A percentile compares a stretch with the other conserved stretches of the same genome.
These are phyloP conservation scores for Orthonevra nobilis DNA, from an alignment of 2,888 invertebrate species.

Conservation along the genomic window DNA sequence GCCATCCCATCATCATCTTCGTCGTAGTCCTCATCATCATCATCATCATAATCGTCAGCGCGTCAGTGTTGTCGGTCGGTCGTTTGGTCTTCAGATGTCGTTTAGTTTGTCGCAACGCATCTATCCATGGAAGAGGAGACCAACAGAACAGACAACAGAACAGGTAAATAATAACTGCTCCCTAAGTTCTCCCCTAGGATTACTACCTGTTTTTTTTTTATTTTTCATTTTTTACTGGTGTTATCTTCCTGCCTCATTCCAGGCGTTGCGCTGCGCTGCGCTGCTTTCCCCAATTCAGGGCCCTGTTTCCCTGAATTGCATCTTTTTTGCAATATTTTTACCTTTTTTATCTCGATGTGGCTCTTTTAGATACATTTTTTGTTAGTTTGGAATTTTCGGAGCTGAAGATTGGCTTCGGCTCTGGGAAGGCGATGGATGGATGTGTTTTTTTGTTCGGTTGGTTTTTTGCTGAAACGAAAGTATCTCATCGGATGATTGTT, in stretches of 20 bases:
- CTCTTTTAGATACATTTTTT: slow-evolving; percentile 48
- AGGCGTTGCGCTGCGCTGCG: neutral
- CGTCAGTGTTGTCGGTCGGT: no score
- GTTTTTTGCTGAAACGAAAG: slow-evolving; percentile 31
- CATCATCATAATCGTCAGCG: slow-evolving; percentile 8
- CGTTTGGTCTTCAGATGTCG: slow-evolving; percentile 35
- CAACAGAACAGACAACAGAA: slow-evolving; percentile 59
- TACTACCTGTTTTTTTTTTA: slow-evolving; percentile 58
- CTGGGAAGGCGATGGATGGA: slow-evolving; percentile 17
- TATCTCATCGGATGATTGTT: slow-evolving; percentile 39
- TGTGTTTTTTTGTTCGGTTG: slow-evolving; percentile 23
- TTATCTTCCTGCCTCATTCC: slow-evolving; percentile 24
- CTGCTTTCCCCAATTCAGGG: neutral
- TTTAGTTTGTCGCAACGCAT: slow-evolving; percentile 38
- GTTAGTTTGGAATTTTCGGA: slow-evolving; percentile 59
- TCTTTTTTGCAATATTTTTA: slow-evolving; percentile 50
- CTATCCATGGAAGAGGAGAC: slow-evolving; percentile 56
- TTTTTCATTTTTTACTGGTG: slow-evolving; percentile 46
- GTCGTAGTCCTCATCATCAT: slow-evolving; percentile 18
- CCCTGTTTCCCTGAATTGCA: slow-evolving; percentile 53
- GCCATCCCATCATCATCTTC: slow-evolving; percentile 33
- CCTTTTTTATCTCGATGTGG: slow-evolving; percentile 23
- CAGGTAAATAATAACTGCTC: slow-evolving; percentile 63
- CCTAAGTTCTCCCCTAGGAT: slow-evolving; percentile 60
- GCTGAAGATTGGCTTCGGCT: slow-evolving; percentile 45